Base-by-base conservation (phyloP, 1,140 invertebrate genomes). In the Leptonema lineaticorne region DNA sequence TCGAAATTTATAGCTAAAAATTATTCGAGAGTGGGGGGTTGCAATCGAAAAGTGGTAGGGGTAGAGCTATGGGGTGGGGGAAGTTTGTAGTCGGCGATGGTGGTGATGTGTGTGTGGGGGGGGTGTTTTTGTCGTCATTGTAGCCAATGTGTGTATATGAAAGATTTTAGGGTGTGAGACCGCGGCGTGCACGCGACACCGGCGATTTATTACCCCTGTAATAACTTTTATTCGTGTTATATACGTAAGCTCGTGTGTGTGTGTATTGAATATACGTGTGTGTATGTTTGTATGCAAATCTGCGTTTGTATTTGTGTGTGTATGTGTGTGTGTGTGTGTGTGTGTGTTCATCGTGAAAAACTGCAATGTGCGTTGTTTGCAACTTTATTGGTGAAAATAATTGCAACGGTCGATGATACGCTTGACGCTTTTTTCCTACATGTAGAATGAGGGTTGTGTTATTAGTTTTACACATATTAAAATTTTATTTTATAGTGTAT, bases 111-210 rank as follows among this genome's bases (percentile, higher is more conserved):
- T n/a, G n/a, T n/a, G n/a, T n/a, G n/a, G n/a, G n/a, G n/a, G n/a
- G n/a, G 60, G 69, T 57, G 26, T 45, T 27, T 59, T 65, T 71
- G 69, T 71, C 69, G 65, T 65, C 69, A 58, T 63, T 71, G 69
- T 71, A 67, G 64, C 59, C 27, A 30, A 29, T 45, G 67, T 30
- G 37, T 11, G 37, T 14, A 16, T 9, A 16, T 9, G 37, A 11
- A 11, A 11, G 9, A n/a, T n/a, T 2, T 9, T 9, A 11, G 9
- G 9, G 16, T 41, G 22, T 20, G 50, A 24, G 50, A 22, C 50
- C 20, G 24, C 45, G 18, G 48, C 48, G 64, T 70, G 69, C 65
- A 48, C 27, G 65, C 69, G 69, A 71, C 69, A 68, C 65, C n/a
- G 18, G 53, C 33, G 29, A 41, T 63, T 71, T 71, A 67, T 67